Percentiles rank a stretch among this genome's conserved stretches.
phyloP scores from a whole-genome alignment of 2,113 vertebrate genomes.

The Herpailurus yagouaroundi region DNA sequence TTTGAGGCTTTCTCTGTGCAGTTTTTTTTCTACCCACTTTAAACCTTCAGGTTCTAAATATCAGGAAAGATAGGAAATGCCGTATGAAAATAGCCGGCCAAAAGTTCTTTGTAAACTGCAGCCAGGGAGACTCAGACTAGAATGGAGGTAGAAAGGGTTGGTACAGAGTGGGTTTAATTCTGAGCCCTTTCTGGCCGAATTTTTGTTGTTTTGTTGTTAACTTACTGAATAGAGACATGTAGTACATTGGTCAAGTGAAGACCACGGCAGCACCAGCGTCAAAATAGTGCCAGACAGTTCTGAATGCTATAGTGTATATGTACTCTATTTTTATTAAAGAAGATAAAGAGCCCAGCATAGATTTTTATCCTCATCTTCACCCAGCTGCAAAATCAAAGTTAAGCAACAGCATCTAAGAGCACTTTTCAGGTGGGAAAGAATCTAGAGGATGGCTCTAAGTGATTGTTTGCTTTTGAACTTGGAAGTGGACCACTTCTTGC shows the following conservation, averaged over 20 bases:
- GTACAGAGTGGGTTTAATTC: neutral
- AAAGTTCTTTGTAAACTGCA: conserved; percentile 79
- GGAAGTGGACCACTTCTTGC: conserved; percentile 80
- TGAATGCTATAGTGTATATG: neutral
- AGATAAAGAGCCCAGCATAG: conserved; percentile 46
- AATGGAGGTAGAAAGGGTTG: conserved; percentile 44
- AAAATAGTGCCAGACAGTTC: conserved; percentile 16
- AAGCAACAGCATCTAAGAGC: conserved; percentile 29
- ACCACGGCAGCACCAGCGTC: conserved; percentile 60
- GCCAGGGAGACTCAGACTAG: conserved; percentile 8
- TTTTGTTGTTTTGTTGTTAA: conserved; percentile 6
- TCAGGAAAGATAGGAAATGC: conserved; percentile 71
- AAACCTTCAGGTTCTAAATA: conserved; percentile 77
- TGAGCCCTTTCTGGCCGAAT: conserved; percentile 56
- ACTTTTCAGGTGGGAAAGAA: conserved; percentile 18
- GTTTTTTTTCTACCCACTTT: conserved; percentile 80
- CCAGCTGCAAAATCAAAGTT: conserved; percentile 55
- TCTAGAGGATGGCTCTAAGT: conserved; percentile 85
- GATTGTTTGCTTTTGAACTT: conserved; percentile 81
- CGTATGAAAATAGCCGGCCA: conserved; percentile 45
- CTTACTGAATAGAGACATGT: conserved; percentile 61
- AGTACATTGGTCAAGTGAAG: conserved; percentile 24
- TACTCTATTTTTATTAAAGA: conserved; percentile 31
- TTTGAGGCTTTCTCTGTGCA: conserved; percentile 76
- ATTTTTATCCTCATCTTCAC: conserved; percentile 55